A percentile compares a stretch with the other conserved stretches of the same genome.
These are phyloP conservation scores for Limnothrissa miodon DNA, from an alignment of 2,113 vertebrate species.

Conservation along the genomic window DNA sequence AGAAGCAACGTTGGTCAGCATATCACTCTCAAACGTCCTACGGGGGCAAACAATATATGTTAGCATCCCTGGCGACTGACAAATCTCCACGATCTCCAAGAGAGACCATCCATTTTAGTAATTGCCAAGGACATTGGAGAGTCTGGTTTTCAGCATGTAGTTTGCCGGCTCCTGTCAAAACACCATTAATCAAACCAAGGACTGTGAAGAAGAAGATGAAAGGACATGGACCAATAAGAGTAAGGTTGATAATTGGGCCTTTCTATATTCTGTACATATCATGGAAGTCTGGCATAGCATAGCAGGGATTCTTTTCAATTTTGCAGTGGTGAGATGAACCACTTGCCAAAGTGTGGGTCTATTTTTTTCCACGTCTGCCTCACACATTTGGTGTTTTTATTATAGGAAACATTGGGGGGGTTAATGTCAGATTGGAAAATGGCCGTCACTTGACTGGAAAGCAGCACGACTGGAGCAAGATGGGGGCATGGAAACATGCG, in stretches of 20 bases:
- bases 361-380: neutral
- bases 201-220: neutral
- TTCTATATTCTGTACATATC: neutral
- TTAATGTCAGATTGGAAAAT: constrained; percentile 17
- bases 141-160: constrained; percentile 15
- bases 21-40: constrained; percentile 13
- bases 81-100: neutral
- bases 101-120: constrained; percentile 25
- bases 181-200: constrained; percentile 36
- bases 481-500: constrained; percentile 7
- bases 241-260: constrained; percentile 16
- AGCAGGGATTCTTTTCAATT: neutral
- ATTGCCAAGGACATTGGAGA: constrained; percentile 38
- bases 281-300: neutral
- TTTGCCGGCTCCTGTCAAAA: constrained; percentile 39
- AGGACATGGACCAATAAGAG: neutral
- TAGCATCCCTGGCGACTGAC: constrained; percentile 21
- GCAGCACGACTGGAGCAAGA: neutral
- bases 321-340: neutral
- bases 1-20: neutral
- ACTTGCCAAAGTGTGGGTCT: neutral
- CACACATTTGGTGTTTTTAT: constrained; percentile 9
- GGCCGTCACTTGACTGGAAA: neutral
- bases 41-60: constrained; percentile 11
- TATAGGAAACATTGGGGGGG: constrained; percentile 9